Evolutionary conservation across 2,888 invertebrate genomes (phyloP).

Genomic region (Polymixis flavicincta): DNA sequence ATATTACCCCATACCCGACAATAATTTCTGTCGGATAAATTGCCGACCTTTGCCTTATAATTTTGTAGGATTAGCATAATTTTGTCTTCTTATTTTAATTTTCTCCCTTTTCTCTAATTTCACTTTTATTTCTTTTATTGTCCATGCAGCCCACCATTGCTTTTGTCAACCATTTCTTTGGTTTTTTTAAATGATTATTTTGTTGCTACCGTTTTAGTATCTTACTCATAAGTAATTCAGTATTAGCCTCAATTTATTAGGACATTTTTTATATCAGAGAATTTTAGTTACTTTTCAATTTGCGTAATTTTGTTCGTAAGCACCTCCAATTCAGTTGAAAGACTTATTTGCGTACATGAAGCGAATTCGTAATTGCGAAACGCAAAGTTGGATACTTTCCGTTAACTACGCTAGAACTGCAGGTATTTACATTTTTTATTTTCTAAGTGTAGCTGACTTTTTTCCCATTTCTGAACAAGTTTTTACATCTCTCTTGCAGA

Average conservation of each 20-base stretch:
- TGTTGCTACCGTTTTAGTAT: no score
- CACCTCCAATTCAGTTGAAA: slow-evolving; percentile 13
- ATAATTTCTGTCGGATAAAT: slow-evolving; percentile 33
- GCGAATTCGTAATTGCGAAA: slow-evolving; percentile 38
- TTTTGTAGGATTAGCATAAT: slow-evolving; percentile 40
- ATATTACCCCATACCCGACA: slow-evolving; percentile 16
- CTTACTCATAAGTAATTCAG: neutral
- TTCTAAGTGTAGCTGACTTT: neutral
- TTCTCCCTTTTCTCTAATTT: slow-evolving; percentile 1
- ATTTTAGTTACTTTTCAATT: slow-evolving; percentile 1
- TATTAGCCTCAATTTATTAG: neutral
- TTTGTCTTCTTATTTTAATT: slow-evolving; percentile 22
- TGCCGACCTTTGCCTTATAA: slow-evolving; percentile 22
- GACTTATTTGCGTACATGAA: slow-evolving; percentile 14
- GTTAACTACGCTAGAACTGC: slow-evolving; percentile 10
- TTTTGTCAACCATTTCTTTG: neutral
- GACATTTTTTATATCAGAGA: neutral
- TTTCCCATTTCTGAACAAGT: no score
- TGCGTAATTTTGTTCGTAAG: slow-evolving; percentile 8
- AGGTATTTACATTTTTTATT: neutral
- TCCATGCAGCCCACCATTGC: neutral
- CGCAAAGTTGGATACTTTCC: slow-evolving; percentile 3
- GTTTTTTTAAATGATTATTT: neutral
- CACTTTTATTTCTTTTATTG: slow-evolving; percentile 21
- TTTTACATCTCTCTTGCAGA: no score